These are phyloP conservation scores for Desmodus rotundus DNA, from an alignment of 2,113 vertebrate species.

Conservation along the genomic window DNA sequence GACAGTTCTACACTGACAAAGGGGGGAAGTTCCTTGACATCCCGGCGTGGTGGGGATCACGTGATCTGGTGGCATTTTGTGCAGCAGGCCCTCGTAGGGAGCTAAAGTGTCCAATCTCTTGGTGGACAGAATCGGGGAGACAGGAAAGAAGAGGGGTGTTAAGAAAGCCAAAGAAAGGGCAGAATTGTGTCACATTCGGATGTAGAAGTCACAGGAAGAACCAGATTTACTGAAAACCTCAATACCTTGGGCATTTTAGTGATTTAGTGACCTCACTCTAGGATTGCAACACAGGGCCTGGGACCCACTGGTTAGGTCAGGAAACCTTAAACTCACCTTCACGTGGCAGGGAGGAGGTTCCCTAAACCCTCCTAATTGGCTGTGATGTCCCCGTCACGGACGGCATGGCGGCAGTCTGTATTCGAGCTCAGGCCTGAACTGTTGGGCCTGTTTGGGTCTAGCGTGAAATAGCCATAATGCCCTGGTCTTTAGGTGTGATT, in stretches of 20 bases:
- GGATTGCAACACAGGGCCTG: neutral
- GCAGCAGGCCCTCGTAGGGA: neutral
- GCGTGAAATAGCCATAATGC: neutral
- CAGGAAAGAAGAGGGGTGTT: neutral
- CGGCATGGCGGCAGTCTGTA: neutral
- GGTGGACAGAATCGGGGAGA: neutral
- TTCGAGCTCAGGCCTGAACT: neutral
- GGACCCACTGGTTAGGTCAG: neutral
- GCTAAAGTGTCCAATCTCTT: neutral
- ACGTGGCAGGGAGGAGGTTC: neutral
- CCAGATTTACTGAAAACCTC: neutral
- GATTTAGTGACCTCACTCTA: neutral
- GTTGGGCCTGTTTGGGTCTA: neutral
- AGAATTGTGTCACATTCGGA: neutral
- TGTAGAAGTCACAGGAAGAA: neutral
- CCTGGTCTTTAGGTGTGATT: neutral
- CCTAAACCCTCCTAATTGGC: neutral
- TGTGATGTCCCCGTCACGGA: neutral
- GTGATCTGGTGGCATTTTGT: neutral
- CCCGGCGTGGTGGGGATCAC: neutral
- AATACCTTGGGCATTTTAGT: neutral
- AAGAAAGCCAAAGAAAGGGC: neutral
- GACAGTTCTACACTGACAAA: neutral
- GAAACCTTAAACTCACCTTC: neutral
- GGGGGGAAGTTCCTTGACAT: neutral